Conservation (phyloP, 2,113 vertebrate genomes). For the Cyprinus carpio region DNA sequence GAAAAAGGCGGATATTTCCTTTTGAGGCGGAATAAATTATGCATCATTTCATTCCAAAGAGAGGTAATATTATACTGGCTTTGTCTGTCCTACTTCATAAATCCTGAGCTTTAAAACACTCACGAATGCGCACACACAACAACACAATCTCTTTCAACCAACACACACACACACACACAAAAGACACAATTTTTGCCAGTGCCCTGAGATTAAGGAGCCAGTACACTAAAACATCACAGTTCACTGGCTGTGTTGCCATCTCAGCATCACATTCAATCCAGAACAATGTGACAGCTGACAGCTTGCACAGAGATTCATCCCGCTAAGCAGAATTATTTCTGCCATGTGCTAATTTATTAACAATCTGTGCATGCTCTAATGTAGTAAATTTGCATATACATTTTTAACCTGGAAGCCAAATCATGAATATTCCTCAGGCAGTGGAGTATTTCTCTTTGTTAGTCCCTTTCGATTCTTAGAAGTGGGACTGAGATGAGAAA, state of each 20-base stretch:
- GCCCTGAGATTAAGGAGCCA: slow-evolving; percentile 65
- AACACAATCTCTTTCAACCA: slow-evolving; percentile 29
- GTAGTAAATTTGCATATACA: slow-evolving; percentile 82
- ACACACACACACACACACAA: slow-evolving; percentile 49
- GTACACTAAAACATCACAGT: slow-evolving; percentile 78
- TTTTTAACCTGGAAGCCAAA: slow-evolving; percentile 78
- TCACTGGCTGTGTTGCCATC: slow-evolving; percentile 77
- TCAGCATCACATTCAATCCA: slow-evolving; percentile 79
- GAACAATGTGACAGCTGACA: slow-evolving; percentile 90
- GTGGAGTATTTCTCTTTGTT: slow-evolving; percentile 64
- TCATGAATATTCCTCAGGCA: slow-evolving; percentile 73
- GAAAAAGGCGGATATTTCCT: slow-evolving; percentile 29
- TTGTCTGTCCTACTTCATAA: slow-evolving; percentile 31
- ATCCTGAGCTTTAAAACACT: slow-evolving; percentile 40
- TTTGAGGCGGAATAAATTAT: slow-evolving; percentile 40
- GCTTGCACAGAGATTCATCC: slow-evolving; percentile 86
- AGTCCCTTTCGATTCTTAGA: slow-evolving; percentile 68
- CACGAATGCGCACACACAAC: slow-evolving; percentile 26
- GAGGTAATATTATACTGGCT: slow-evolving; percentile 39
- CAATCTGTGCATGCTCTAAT: slow-evolving; percentile 86
- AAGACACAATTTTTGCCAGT: slow-evolving; percentile 74
- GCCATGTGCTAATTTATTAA: slow-evolving; percentile 89
- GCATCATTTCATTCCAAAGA: slow-evolving; percentile 40
- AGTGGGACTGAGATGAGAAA: slow-evolving; percentile 39
- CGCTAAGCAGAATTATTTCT: slow-evolving; percentile 93